A percentile compares a stretch with the other conserved stretches of the same genome.
phyloP scores from a whole-genome alignment of 64 coral and sea anemone genomes.

The Stylophora pistillata region DNA sequence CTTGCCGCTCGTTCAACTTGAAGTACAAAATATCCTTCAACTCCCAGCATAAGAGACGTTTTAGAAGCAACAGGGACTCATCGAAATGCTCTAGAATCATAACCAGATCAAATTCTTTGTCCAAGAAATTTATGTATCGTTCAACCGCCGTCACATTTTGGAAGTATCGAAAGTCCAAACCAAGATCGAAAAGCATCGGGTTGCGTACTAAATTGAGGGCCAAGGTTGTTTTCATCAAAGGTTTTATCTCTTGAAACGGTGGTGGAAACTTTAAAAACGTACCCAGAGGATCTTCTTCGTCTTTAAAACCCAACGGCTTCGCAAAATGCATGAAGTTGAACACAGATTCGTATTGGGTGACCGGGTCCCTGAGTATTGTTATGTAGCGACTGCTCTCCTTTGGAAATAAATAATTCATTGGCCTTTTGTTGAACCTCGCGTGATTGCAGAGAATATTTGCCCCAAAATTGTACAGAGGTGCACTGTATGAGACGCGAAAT shows the following conservation, averaged over 20 bases:
- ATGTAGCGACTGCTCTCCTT: conserved; percentile 65
- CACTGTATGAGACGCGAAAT: conserved; percentile 79
- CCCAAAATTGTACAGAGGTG: conserved; percentile 58
- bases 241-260: conserved; percentile 61
- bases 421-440: conserved; percentile 67
- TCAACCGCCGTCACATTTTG: conserved; percentile 79
- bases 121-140: conserved; percentile 63
- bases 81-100: conserved; percentile 96
- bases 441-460: conserved; percentile 86
- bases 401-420: conserved; percentile 81
- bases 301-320: conserved; percentile 60
- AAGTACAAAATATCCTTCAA: conserved; percentile 85
- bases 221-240: conserved; percentile 63
- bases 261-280: conserved; percentile 82
- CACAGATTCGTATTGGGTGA: conserved; percentile 79
- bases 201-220: conserved; percentile 77
- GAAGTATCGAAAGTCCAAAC: conserved; percentile 84
- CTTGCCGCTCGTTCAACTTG: conserved; percentile 85
- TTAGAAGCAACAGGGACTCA: conserved; percentile 81
- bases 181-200: conserved; percentile 90
- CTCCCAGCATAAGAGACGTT: conserved; percentile 72
- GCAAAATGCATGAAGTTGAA: conserved; percentile 92
- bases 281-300: conserved; percentile 68
- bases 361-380: conserved; percentile 73
- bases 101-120: conserved; percentile 71